Base-by-base conservation (phyloP, 1,140 invertebrate genomes). In the Dendroctonus ponderosae region DNA sequence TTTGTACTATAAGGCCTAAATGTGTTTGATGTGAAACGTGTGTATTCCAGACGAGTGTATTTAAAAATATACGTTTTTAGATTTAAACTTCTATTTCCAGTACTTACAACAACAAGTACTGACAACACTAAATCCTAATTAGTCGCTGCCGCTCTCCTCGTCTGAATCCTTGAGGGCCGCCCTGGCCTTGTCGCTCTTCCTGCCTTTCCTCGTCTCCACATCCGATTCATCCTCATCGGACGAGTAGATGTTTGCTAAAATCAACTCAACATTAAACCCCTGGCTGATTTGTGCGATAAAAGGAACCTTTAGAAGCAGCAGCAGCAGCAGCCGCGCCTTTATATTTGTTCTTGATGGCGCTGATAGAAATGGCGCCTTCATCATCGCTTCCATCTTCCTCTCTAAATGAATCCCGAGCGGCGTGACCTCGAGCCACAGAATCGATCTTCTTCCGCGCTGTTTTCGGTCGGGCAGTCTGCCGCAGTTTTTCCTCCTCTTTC, bases 341-440 rank as follows among this genome's bases (percentile, higher is more conserved):
- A 79, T 94, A 96, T 77, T 93, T 91, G 80, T 93, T 97, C 80
- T 98, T 98, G 73, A 98, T 97, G 41, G 94, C 94, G 66, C 91
- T 87, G 2, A 98, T 80, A 6, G 94, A 97, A 72, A 97, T 94
- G 9, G 87, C 90, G 66, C 91, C 92, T 74, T 96, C 93, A 48
- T 96, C 92, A 62, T 95, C 93, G 8, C 92, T 94, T 58, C 91
- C 93, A 70, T 93, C 90, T 62, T 93, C 91, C 64, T 90, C 86
- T n/a, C 85, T 82, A 40, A 54, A 62, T 1, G 64, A 85, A 81
- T 50, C 79, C 8, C 65, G 51, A 12, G 40, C 75, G 11, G 75
- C 75, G 67, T 83, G 80, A 62, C 74, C 74, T 40, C 81, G 76
- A 66, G 82, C 82, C 0, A 8, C 79, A 78, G 78, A 78, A 69